A percentile compares a stretch with the other conserved stretches of the same genome.
These are phyloP conservation scores for Armadillidium nasatum DNA, from an alignment of 1,140 invertebrate species.

Conservation along the genomic window DNA sequence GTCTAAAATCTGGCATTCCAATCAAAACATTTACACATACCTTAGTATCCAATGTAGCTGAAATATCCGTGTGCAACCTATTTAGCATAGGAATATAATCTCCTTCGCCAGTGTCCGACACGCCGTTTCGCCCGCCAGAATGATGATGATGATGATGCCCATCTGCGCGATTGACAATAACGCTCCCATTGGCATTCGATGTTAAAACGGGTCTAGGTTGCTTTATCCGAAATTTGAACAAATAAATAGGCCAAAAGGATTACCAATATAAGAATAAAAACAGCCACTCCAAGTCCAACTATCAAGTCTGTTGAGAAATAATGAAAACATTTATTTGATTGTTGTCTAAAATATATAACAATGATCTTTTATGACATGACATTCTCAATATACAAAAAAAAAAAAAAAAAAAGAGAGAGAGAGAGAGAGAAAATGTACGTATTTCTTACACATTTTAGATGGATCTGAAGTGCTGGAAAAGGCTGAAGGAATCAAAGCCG, in stretches of 20 bases:
- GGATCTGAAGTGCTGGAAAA: not conserved
- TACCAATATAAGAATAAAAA: not conserved
- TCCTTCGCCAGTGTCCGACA: not conserved
- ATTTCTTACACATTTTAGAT: not conserved
- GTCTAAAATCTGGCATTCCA: too few relatives aligned
- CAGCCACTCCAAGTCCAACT: not conserved
- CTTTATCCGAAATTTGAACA: not conserved
- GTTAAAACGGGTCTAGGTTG: not conserved
- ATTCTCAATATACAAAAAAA: too few relatives aligned
- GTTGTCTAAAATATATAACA: too few relatives aligned
- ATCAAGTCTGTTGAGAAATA: too few relatives aligned
- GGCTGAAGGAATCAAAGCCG: constrained; percentile 31
- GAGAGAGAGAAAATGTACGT: too few relatives aligned
- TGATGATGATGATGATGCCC: not conserved
- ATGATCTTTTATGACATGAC: too few relatives aligned
- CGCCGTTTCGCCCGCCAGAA: not conserved
- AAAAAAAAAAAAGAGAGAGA: too few relatives aligned
- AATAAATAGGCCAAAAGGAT: not conserved
- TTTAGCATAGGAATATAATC: not conserved
- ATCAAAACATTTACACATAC: not conserved
- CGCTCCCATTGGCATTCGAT: not conserved
- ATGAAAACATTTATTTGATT: too few relatives aligned
- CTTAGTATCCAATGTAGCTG: not conserved
- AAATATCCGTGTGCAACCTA: not conserved
- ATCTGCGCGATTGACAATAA: not conserved